phyloP scores from a whole-genome alignment of 2,888 invertebrate species.

The Phania funesta region DNA sequence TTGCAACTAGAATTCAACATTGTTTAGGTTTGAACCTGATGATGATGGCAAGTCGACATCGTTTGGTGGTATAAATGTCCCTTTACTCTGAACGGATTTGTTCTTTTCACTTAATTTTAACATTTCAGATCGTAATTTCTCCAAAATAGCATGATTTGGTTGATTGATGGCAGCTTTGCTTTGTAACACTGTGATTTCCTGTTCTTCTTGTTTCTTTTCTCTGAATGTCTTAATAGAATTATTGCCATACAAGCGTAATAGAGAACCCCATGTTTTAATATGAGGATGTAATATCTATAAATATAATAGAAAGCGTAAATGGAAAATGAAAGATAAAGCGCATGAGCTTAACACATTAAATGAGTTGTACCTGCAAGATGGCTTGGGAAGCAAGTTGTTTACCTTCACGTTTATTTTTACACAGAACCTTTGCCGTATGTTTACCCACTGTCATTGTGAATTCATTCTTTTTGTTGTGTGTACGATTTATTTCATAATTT shows the following conservation, averaged over 20 bases:
- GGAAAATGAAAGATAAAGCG: not conserved
- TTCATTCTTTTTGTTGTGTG: slow-evolving; percentile 95
- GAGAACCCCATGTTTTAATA: slow-evolving; percentile 95
- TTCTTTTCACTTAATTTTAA: slow-evolving; percentile 85
- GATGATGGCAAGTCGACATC: slow-evolving; percentile 85
- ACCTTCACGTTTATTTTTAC: slow-evolving; percentile 97
- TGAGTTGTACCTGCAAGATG: slow-evolving; percentile 86
- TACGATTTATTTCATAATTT: slow-evolving; percentile 90
- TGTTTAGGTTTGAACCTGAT: slow-evolving; percentile 89
- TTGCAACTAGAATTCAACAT: slow-evolving; percentile 85
- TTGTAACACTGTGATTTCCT: slow-evolving; percentile 94
- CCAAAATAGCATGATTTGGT: slow-evolving; percentile 94
- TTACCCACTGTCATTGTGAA: slow-evolving; percentile 97
- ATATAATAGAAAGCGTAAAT: not conserved
- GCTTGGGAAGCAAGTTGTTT: slow-evolving; percentile 98
- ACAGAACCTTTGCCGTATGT: slow-evolving; percentile 93
- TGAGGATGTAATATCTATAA: slow-evolving; percentile 94
- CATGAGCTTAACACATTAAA: not conserved
- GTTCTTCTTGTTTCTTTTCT: slow-evolving; percentile 95
- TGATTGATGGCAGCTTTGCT: slow-evolving; percentile 93
- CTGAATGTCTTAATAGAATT: slow-evolving; percentile 94
- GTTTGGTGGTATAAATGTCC: slow-evolving; percentile 84
- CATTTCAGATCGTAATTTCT: slow-evolving; percentile 92
- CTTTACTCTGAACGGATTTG: slow-evolving; percentile 83
- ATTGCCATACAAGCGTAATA: slow-evolving; percentile 95